Conservation (phyloP, 1,140 invertebrate genomes). For the Metopolophium dirhodum region DNA sequence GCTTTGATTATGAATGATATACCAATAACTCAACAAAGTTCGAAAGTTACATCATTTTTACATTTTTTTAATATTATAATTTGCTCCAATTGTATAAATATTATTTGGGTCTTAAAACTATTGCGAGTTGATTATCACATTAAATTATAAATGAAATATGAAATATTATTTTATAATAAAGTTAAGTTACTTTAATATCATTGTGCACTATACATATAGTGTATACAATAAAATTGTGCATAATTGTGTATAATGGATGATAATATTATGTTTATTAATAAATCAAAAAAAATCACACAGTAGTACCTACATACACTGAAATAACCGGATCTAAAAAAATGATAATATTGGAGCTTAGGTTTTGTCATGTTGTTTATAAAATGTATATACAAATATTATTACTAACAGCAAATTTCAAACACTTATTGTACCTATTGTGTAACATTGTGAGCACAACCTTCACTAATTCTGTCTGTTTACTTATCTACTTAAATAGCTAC, state of each 20-base stretch:
- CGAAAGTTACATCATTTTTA: neutral
- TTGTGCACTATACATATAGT: neutral
- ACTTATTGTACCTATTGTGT: constrained; percentile 19
- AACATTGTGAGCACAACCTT: constrained; percentile 30
- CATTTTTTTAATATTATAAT: neutral
- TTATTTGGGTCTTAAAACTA: neutral
- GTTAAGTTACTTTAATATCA: no score
- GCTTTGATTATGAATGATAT: neutral
- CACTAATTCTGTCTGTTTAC: neutral
- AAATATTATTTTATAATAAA: neutral
- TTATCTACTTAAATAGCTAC: neutral
- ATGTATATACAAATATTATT: constrained; percentile 38
- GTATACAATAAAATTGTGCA: neutral
- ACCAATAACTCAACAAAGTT: neutral
- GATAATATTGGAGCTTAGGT: constrained; percentile 22
- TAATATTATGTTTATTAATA: neutral
- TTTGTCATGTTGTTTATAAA: constrained; percentile 38
- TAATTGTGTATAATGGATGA: neutral
- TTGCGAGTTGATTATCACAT: neutral
- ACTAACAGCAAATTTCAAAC: constrained; percentile 19
- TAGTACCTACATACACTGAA: neutral
- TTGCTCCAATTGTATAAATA: neutral
- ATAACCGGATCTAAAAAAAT: constrained; percentile 46
- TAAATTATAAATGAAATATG: neutral
- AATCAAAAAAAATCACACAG: constrained; percentile 6